Evolutionary conservation across 2,113 vertebrate species (phyloP), one percentile per base, ranked within the genome.

Genomic region (Corythoichthys intestinalis): DNA sequence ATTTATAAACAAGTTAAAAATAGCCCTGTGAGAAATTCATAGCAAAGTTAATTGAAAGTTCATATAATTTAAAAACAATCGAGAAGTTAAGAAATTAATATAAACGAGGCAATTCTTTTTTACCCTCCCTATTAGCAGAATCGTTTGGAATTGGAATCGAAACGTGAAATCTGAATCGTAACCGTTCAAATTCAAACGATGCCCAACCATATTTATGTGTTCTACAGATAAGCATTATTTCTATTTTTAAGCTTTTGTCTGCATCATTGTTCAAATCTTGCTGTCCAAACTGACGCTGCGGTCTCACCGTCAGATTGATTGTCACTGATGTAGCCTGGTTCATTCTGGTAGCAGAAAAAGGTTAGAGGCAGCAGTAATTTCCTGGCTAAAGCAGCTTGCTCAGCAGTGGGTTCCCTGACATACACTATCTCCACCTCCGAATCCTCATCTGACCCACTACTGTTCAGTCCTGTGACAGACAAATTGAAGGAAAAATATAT

Each of bases 301-400:
- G 17, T 70, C 90, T 95, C 89, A 98, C 96, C 96, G 50, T 98
- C 95, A 20, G 91, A 86, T 7, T 91, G 83, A 48, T 94, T 93
- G 0, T 96, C 94, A 9, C 95, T 97, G 80, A 87, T 50, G 13
- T 99, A 99, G 80, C 93, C 95, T 8, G 94, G 93, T 50, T 93
- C 92, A 46, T 94, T 97, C 88, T 98, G 93, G 83, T 98, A 99
- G 76, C 95, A 96, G 90, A 98, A 99, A 85, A 99, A 99, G 0
- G 95, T 96, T 66, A 89, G 87, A 13, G 97, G 97, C 35, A 99
- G 92, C 80, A 89, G 85, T 6, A 99, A 94, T 44, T 86, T 74
- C 57, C 76, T 89, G 72, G 97, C 95, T 0, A 99, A 90, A 72
- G 87, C 92, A 65, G 82, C 94, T 71, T 98, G 97, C 54, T 94